Base-by-base conservation (phyloP, 2,113 vertebrate species). In the Dasyurus viverrinus region DNA sequence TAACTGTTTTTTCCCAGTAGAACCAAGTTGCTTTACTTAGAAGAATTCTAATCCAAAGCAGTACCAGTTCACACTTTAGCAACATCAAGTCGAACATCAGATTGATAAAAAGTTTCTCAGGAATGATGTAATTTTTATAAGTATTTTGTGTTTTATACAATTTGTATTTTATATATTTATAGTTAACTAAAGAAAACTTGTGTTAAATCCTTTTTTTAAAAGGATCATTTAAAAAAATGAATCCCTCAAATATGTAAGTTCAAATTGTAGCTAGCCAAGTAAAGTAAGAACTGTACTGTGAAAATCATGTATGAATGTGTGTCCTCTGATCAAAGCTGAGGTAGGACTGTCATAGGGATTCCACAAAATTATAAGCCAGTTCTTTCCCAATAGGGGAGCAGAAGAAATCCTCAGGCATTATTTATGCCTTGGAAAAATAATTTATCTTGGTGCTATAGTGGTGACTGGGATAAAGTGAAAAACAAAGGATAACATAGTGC, bases 401-500 rank as follows among this genome's bases (percentile, higher is more conserved):
- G 24, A 92, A 93, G 0, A 2, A 47, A 46, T 2, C 1, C 22
- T 0, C 0, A 0, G 55, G 47, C 46, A 46, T 14, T 42, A 90
- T 84, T 46, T 24, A 1, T 0, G 9, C 90, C 94, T 93, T 90
- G 26, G 27, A 24, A 46, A 5, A 23, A 11, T 53, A 84, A 92
- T 50, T 54, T 52, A 96, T 8, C 19, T 47, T 47, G 6, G 84
- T 22, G 27, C 90, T 27, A 42, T 12, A 0, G 2, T 7, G 2
- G 1, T 68, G 93, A 3, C 24, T 89, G 52, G 0, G 0, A 1
- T 26, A 8, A n/a, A 24, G 23, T 16, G 5, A 2, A 52, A 54
- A 90, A 94, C 2, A 52, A 36, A 90, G 0, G 5, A 19, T 4
- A 3, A 50, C 5, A 0, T 0, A 46, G 26, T 0, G 9, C n/a